These are phyloP conservation scores for Bergia sp. DNA, from an alignment of 92 coral and sea anemone genomes.

Conservation along the genomic window DNA sequence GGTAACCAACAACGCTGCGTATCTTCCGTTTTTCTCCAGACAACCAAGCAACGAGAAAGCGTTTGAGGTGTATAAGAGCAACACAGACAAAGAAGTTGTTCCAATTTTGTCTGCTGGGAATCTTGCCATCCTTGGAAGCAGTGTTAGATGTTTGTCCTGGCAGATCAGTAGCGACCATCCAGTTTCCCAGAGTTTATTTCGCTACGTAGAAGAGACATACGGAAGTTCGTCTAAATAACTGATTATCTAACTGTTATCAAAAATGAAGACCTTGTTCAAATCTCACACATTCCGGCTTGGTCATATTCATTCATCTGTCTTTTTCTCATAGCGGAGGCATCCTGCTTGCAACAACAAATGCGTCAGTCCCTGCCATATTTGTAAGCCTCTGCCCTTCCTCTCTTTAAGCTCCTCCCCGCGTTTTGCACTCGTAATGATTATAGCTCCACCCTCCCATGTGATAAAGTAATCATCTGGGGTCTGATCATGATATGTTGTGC, in stretches of 20 bases:
- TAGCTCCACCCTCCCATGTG: too few species aligned
- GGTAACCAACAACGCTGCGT: conserved; percentile 64
- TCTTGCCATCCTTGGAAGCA: conserved; percentile 58
- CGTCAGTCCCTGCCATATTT: too few species aligned
- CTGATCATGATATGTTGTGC: too few species aligned
- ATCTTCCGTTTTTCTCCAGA: conserved; percentile 61
- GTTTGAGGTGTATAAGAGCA: conserved; percentile 40
- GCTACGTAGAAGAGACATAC: conserved; percentile 40
- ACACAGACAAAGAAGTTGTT: conserved; percentile 60
- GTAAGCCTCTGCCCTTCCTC: too few species aligned
- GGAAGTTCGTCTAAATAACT: background rate
- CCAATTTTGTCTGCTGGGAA: conserved; percentile 49
- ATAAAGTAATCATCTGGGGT: too few species aligned
- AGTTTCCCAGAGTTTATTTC: conserved; percentile 52
- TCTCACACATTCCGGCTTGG: too few species aligned
- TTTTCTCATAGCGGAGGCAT: too few species aligned
- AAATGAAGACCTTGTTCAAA: too few species aligned
- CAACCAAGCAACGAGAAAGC: conserved; percentile 51
- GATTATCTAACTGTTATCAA: background rate
- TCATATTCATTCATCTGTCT: too few species aligned
- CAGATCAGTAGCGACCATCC: conserved; percentile 62
- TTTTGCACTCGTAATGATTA: too few species aligned
- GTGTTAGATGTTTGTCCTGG: conserved; percentile 70
- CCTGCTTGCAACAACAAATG: too few species aligned
- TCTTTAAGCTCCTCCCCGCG: too few species aligned